Conservation (phyloP, 2,888 invertebrate species). For the Pemphredon lugubris region DNA sequence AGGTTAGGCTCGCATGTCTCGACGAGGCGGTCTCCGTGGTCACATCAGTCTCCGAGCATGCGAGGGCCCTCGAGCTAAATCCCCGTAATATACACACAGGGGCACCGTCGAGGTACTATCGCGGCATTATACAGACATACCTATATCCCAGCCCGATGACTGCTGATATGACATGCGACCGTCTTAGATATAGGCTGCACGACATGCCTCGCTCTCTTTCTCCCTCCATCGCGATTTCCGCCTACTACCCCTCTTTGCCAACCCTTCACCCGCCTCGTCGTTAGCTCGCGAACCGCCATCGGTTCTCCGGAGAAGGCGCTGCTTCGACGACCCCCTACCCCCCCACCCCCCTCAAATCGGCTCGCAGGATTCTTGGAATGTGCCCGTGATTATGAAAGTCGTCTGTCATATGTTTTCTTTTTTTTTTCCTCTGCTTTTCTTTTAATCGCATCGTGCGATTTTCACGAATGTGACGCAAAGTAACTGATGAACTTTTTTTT, state of each 20-base stretch:
- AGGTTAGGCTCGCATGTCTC: slow-evolving; percentile 78
- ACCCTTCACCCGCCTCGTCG: background rate
- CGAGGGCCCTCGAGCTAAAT: slow-evolving; percentile 77
- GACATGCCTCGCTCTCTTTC: slow-evolving; percentile 67
- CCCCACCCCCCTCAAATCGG: no score
- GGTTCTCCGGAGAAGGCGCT: slow-evolving; percentile 51
- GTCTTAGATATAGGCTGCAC: slow-evolving; percentile 79
- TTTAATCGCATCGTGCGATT: no score
- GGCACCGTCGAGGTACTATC: slow-evolving; percentile 74
- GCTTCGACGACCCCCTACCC: no score
- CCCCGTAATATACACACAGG: slow-evolving; percentile 75
- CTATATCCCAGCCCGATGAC: slow-evolving; percentile 79
- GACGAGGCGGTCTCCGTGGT: slow-evolving; percentile 80
- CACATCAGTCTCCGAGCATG: slow-evolving; percentile 81
- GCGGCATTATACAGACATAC: slow-evolving; percentile 79
- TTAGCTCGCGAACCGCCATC: background rate
- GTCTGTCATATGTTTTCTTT: no score
- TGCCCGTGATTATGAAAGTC: no score
- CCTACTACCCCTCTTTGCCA: slow-evolving; percentile 35
- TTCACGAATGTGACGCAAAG: no score
- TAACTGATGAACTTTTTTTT: no score
- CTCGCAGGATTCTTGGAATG: no score
- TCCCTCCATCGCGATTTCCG: slow-evolving; percentile 38
- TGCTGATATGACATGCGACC: slow-evolving; percentile 81
- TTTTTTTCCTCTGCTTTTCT: no score